Evolutionary conservation across 2,888 invertebrate genomes (phyloP).

Genomic region (Uloborus plumipes): DNA sequence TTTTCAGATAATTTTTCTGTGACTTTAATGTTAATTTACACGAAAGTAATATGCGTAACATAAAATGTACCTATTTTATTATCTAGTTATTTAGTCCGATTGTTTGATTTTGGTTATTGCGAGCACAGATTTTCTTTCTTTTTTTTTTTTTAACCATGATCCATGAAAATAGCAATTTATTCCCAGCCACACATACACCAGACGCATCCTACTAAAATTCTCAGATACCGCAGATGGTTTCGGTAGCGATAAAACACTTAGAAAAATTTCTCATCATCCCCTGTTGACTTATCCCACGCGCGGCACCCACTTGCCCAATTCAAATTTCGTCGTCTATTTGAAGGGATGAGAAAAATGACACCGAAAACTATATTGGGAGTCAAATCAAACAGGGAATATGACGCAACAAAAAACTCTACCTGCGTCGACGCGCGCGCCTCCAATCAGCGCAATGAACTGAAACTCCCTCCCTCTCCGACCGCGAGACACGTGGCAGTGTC

Average conservation of each 20-base stretch:
- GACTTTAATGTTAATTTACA: too few species aligned
- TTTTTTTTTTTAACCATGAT: too few species aligned
- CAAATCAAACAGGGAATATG: constrained; percentile 22
- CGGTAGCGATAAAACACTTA: too few species aligned
- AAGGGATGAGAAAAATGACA: constrained; percentile 21
- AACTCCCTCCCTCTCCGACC: constrained; percentile 21
- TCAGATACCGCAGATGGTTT: background rate
- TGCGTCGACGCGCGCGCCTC: background rate
- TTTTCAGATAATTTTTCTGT: too few species aligned
- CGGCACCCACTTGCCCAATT: background rate
- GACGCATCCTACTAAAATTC: background rate
- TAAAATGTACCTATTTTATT: too few species aligned
- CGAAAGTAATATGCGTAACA: too few species aligned
- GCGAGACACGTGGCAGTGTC: constrained; percentile 36
- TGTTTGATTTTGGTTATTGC: too few species aligned
- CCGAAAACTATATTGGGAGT: constrained; percentile 12
- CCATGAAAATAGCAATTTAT: too few species aligned
- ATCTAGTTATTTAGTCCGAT: too few species aligned
- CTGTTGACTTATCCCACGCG: constrained; percentile 44
- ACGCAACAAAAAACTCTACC: too few species aligned
- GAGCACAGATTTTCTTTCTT: too few species aligned
- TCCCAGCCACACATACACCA: background rate
- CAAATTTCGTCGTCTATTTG: background rate
- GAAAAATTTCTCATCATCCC: background rate
- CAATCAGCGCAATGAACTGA: background rate